Conservation (phyloP, 2,888 invertebrate genomes). For the Nephrotoma flavescens region DNA sequence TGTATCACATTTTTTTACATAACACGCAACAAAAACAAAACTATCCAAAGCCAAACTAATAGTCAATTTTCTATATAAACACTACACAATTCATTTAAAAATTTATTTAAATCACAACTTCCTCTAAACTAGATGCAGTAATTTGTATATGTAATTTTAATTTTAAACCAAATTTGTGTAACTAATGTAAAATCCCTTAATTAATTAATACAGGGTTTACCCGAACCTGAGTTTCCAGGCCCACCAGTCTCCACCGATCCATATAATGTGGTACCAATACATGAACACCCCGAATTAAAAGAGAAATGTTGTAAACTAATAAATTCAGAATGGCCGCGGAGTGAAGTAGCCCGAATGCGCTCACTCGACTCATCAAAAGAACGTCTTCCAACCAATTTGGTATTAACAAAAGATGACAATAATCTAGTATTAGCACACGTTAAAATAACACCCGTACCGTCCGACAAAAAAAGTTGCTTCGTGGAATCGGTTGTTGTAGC, state of each 20-base stretch:
- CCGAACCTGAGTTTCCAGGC: neutral
- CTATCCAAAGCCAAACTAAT: neutral
- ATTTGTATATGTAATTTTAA: neutral
- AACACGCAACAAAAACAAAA: neutral
- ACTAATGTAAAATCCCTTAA: neutral
- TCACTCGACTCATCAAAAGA: constrained; percentile 60
- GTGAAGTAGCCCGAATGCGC: constrained; percentile 61
- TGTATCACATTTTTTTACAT: neutral
- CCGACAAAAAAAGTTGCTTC: constrained; percentile 55
- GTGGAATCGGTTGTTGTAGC: constrained; percentile 71
- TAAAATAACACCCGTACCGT: constrained; percentile 59
- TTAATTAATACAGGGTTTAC: neutral
- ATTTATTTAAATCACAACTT: neutral
- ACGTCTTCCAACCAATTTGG: constrained; percentile 52
- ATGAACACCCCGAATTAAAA: constrained; percentile 54
- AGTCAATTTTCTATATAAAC: neutral
- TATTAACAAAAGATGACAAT: constrained; percentile 41
- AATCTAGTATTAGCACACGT: constrained; percentile 59
- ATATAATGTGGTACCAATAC: constrained; percentile 49
- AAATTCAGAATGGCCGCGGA: constrained; percentile 79
- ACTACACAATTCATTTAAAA: neutral
- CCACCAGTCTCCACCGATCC: constrained; percentile 14
- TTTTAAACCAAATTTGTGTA: neutral
- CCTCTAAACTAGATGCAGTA: neutral
- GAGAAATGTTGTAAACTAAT: constrained; percentile 58